Evolutionary conservation across 2,888 invertebrate species (phyloP), one percentile per base, ranked within the genome.

Genomic region (Polydrusus tereticollis): DNA sequence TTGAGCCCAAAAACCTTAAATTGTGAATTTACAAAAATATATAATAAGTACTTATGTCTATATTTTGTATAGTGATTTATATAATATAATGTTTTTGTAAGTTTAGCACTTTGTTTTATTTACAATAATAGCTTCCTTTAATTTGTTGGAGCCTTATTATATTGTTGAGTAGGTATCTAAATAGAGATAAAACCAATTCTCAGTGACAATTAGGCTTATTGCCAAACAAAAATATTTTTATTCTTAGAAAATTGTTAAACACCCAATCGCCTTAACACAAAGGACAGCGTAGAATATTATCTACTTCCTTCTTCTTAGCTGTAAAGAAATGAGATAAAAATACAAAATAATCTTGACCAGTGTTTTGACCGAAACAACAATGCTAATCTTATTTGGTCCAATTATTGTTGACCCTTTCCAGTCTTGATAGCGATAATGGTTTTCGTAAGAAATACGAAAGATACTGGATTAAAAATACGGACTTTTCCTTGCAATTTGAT

Each of bases 381-480:
- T 45, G 58, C 16, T 77, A 75, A 76, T 78, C 77, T 76, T 67
- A 65, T 74, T 76, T 73, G 74, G 69, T 72, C 75, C 77, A 73
- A 72, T 75, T 74, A 75, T 63, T 73, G 43, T 77, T 76, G 78
- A 77, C 78, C 78, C 75, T 72, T 75, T 36, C 58, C 64, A 58
- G 63, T 55, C 38, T 16, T 60, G 60, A 65, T 65, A 68, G 26
- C 18, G 55, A 38, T 63, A 52, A 36, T 7, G 7, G 29, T 50
- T 29, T 29, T 33, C 14, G 20, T 58, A 45, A 67, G 36, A 59
- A 67, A 45, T 45, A 26, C 23, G 36, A 5, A 59, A 38, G 20
- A 58, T 58, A 58, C 38, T 38, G 20, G 1, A 10, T 12, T 64
- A 7, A 47, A 45, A 45, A 18, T 60, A 60, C 21, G 10, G 16